Evolutionary conservation across 1,140 invertebrate genomes (phyloP), one percentile per base, ranked within the genome.

Genomic region (Lordiphosa mommai): DNA sequence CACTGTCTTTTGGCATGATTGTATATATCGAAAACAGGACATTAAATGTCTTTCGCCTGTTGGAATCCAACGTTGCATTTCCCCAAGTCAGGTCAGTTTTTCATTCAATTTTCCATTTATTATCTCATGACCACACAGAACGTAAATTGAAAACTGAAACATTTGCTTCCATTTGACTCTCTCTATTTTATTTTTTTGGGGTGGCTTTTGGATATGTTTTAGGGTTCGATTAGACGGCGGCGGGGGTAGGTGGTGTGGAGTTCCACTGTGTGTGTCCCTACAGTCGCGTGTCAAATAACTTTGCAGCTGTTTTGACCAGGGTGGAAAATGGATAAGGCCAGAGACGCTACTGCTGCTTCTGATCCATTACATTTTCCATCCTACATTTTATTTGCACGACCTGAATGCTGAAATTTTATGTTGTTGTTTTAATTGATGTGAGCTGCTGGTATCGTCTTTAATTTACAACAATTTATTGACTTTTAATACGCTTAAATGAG

Each of bases 281-380:
- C 53, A 46, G 73, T 77, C 73, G 73, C 73, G 74, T 77, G 73
- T 77, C 73, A 79, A 77, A 72, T 77, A 77, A 72, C 73, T 76
- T 58, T 76, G 72, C 72, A 76, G 71, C 60, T 65, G 59, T 40
- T 41, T 64, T 34, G 32, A 23, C 17, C 49, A 59, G 71, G 71
- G 64, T 74, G 67, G 66, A 53, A 69, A 58, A 47, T 29, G 6
- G 16, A 27, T 32, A 10, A 14, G 12, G 20, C 8, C 7, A 14
- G 36, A 37, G 20, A 52, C 13, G 33, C 12, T 52, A 27, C 7
- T 13, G 34, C 46, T 44, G 6, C 59, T 53, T 30, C 33, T 23
- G 44, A 16, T 33, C 30, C 20, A 44, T 43, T 10, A 48, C 53
- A 23, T 58, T 48, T 56, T 17, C 27, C 46, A 33, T 71, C 20